phyloP scores from a whole-genome alignment of 2,113 vertebrate genomes.

The Sialia sialis region DNA sequence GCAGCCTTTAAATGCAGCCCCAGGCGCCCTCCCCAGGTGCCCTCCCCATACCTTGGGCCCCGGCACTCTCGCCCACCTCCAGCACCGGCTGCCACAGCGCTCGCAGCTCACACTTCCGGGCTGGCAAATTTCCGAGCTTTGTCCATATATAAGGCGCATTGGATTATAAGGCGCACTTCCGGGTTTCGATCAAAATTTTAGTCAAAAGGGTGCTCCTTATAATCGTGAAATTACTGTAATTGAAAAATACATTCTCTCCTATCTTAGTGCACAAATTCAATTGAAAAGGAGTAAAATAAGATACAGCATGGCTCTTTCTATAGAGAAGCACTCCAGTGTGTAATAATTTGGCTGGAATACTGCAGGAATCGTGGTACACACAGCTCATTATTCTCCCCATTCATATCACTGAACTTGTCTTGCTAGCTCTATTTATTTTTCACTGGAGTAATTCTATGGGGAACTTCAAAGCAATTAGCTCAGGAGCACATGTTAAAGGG shows the following conservation, averaged over 20 bases:
- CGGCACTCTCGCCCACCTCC: no score
- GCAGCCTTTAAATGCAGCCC: no score
- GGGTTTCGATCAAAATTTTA: no score
- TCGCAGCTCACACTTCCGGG: no score
- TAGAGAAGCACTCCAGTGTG: not conserved
- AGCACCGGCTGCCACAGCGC: no score
- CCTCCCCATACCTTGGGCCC: no score
- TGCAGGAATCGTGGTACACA: not conserved
- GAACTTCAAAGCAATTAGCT: constrained; percentile 64
- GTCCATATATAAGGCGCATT: no score
- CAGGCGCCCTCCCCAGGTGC: no score
- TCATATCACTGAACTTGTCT: not conserved
- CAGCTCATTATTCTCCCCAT: not conserved
- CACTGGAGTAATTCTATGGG: not conserved
- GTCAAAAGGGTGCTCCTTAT: no score
- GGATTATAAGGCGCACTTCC: no score
- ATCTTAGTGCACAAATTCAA: not conserved
- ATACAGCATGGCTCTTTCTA: not conserved
- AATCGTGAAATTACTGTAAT: no score
- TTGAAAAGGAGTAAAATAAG: not conserved
- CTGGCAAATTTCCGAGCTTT: no score
- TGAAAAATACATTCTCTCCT: not conserved
- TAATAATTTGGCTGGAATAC: not conserved
- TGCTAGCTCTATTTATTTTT: constrained; percentile 37
- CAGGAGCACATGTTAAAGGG: constrained; percentile 41